Percentiles rank a stretch among this genome's conserved stretches.
Conservation (phyloP, 2,888 invertebrate species). For the Oxystoma pomonae region DNA sequence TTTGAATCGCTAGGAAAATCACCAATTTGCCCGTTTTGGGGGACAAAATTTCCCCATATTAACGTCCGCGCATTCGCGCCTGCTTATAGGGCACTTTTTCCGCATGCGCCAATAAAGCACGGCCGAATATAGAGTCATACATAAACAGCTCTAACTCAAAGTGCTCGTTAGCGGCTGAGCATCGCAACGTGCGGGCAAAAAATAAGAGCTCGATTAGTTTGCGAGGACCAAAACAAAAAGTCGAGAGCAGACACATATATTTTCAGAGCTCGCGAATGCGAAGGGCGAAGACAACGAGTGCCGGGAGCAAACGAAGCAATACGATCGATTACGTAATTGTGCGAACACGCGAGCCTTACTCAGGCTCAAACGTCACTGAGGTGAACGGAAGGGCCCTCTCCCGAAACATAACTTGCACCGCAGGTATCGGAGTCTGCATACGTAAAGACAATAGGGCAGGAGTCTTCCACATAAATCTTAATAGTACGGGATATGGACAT, state of each 20-base stretch:
- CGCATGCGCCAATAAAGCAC: too few species aligned
- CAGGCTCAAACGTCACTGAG: conserved; percentile 45
- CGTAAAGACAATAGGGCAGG: neutral
- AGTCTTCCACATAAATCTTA: too few species aligned
- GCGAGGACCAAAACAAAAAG: conserved; percentile 29
- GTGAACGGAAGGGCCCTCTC: conserved; percentile 38
- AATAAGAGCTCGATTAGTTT: conserved; percentile 19
- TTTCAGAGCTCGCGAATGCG: conserved; percentile 15
- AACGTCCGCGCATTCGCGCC: too few species aligned
- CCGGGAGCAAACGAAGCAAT: conserved; percentile 38
- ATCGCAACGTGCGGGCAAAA: neutral
- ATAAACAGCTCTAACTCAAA: too few species aligned
- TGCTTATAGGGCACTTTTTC: too few species aligned
- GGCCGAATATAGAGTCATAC: too few species aligned
- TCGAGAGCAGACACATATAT: conserved; percentile 33
- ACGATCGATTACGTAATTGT: conserved; percentile 40
- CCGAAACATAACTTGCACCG: conserved; percentile 38
- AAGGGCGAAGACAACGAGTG: conserved; percentile 18
- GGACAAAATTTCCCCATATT: too few species aligned
- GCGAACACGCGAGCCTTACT: conserved; percentile 44
- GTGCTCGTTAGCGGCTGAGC: neutral
- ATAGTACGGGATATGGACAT: too few species aligned
- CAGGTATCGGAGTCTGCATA: conserved; percentile 40
- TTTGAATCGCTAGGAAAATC: too few species aligned
- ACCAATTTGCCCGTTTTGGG: too few species aligned